Base-by-base conservation (phyloP, 2,888 invertebrate species). In the Drosophila prostipennis region DNA sequence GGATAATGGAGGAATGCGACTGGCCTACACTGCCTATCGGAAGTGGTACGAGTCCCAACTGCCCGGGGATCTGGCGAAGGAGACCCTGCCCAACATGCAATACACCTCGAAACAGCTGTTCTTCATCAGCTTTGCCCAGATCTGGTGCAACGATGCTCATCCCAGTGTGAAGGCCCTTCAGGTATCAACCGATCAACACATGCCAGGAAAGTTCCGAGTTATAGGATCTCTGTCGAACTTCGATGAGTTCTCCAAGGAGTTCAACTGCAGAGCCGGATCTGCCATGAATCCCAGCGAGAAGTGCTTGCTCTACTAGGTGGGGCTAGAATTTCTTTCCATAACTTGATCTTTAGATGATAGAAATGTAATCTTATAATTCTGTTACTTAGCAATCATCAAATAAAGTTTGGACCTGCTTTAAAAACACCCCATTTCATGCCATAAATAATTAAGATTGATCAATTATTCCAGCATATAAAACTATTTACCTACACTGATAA, bases 51-150 rank as follows among this genome's bases (percentile, higher is more conserved):
- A 84, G 3, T 2, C 40, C 19, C 11, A 49, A 61, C 1, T 3
- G 72, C 53, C 10, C 34, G 54, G 69, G 14, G 46, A 74, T 6
- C 34, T 86, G 55, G 39, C 34, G 5, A 70, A 65, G 23, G 91
- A 91, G 63, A 77, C 67, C 6, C 60, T 91, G 36, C 87, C 91
- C 3, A 65, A 74, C 0, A 61, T 91, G 3, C 76, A 84, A 14
- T 91, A 87, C 48, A 86, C 87, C 16, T 82, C 77, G 43, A 84
- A 80, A 32, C 92, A 91, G 51, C 52, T 91, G 36, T 91, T 91
- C 58, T 91, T 91, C 53, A 88, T 91, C 4, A 86, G 89, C 59
- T 91, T 80, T 29, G 91, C 90, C 0, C 91, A 91, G 58, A 56
- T 85, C 32, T 91, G 91, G 87, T 91, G 91, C 76, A 89, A 80